Percentiles rank a stretch among this genome's conserved stretches.
Evolutionary conservation across 1,140 invertebrate genomes (phyloP).

Genomic region (Trypoxylus dichotomus): DNA sequence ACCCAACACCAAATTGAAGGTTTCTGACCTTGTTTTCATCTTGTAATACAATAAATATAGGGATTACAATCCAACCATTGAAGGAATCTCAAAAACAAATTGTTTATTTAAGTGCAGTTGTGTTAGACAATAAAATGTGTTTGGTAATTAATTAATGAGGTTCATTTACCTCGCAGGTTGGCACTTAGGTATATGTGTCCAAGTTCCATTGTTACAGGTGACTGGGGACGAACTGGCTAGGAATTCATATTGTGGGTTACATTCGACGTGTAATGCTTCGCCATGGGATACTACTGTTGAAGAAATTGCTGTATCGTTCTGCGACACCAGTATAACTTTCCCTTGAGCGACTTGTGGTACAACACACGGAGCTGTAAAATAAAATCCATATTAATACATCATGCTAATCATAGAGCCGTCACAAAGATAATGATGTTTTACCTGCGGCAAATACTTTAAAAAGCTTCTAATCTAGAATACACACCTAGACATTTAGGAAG

Average conservation of each 20-base stretch:
- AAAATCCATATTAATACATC: background rate
- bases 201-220: conserved; percentile 93
- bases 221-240: conserved; percentile 72
- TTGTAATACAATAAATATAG: too few species aligned
- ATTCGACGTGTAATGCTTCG: conserved; percentile 80
- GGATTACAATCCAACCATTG: too few species aligned
- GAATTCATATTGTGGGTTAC: conserved; percentile 87
- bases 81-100: background rate
- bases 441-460: background rate
- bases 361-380: conserved; percentile 76
- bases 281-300: conserved; percentile 81
- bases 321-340: conserved; percentile 63
- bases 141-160: too few species aligned
- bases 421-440: background rate
- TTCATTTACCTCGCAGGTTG: conserved; percentile 46
- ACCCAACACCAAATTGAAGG: too few species aligned
- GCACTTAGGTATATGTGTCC: conserved; percentile 82
- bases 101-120: background rate
- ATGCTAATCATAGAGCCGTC: background rate
- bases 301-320: conserved; percentile 59
- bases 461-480: conserved; percentile 30
- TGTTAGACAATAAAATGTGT: too few species aligned
- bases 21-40: too few species aligned
- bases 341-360: conserved; percentile 88
- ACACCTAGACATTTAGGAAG: conserved; percentile 79